These are phyloP conservation scores for Anguilla marmorata DNA, from an alignment of 2,797 vertebrate genomes.

Conservation along the genomic window DNA sequence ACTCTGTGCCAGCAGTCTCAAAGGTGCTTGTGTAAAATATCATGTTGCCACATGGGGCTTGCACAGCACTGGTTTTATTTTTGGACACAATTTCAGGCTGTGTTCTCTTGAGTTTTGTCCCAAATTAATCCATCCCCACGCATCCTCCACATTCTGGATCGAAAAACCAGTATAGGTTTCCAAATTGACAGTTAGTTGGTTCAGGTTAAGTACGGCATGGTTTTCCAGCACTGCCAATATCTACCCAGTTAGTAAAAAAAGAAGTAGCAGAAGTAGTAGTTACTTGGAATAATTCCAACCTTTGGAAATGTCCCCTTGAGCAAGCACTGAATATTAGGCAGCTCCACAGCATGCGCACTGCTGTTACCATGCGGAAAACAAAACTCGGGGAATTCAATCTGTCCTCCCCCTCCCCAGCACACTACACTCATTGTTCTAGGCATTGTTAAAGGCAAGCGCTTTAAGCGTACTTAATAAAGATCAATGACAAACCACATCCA, in stretches of 20 bases:
- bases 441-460: background rate
- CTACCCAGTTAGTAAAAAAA: background rate
- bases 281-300: constrained; percentile 1
- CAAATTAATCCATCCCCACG: background rate
- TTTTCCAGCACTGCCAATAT: background rate
- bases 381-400: constrained; percentile 32
- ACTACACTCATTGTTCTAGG: constrained; percentile 44
- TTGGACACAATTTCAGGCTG: background rate
- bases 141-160: background rate
- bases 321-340: constrained; percentile 2
- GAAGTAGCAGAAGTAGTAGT: background rate
- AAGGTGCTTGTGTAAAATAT: constrained; percentile 20
- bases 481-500: background rate
- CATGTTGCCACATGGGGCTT: constrained; percentile 17
- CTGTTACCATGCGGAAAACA: background rate
- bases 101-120: background rate
- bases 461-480: background rate
- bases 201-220: background rate
- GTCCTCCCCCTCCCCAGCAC: constrained; percentile 22
- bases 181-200: background rate
- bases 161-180: background rate
- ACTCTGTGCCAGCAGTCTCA: constrained; percentile 8
- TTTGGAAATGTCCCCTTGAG: constrained; percentile 8
- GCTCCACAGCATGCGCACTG: background rate
- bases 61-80: constrained; percentile 2